These are phyloP conservation scores for Drosophila takahashii DNA, from an alignment of 1,140 invertebrate species.

Conservation along the genomic window DNA sequence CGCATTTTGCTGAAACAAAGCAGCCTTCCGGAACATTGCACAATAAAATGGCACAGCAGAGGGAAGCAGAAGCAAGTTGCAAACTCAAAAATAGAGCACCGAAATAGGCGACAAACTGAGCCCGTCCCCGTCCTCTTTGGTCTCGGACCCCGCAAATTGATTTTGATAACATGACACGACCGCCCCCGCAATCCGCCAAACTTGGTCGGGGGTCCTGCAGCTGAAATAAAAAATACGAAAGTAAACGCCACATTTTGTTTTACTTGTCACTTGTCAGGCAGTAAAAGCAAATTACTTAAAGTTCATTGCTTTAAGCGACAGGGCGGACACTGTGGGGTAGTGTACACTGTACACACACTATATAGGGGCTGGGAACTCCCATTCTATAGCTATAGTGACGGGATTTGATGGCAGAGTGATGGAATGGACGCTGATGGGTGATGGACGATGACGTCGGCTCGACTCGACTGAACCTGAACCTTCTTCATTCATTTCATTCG, in stretches of 20 bases:
- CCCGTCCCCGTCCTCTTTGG: not conserved
- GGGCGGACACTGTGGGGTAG: constrained; percentile 13
- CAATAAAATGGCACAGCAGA: constrained; percentile 61
- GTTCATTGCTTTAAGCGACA: constrained; percentile 78
- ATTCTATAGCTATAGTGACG: constrained; percentile 9
- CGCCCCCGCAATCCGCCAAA: not conserved
- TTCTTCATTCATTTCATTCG: constrained; percentile 65
- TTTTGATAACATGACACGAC: constrained; percentile 64
- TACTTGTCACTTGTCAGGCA: constrained; percentile 75
- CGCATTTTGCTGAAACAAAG: constrained; percentile 78
- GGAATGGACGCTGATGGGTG: constrained; percentile 53
- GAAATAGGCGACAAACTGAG: constrained; percentile 69
- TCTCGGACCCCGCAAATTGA: constrained; percentile 58
- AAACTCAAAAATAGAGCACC: constrained; percentile 77
- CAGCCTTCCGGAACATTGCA: constrained; percentile 81
- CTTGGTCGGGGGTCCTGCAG: constrained; percentile 5
- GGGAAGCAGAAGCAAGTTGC: constrained; percentile 38
- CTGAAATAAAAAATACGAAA: constrained; percentile 49
- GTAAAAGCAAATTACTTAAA: constrained; percentile 82
- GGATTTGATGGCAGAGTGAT: constrained; percentile 44
- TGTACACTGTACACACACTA: no score
- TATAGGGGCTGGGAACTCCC: not conserved
- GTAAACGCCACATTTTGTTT: constrained; percentile 70
- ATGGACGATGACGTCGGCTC: constrained; percentile 56
- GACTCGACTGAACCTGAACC: constrained; percentile 22